Base-by-base conservation (phyloP, 2,888 invertebrate species). In the Andrena chrysosceles region DNA sequence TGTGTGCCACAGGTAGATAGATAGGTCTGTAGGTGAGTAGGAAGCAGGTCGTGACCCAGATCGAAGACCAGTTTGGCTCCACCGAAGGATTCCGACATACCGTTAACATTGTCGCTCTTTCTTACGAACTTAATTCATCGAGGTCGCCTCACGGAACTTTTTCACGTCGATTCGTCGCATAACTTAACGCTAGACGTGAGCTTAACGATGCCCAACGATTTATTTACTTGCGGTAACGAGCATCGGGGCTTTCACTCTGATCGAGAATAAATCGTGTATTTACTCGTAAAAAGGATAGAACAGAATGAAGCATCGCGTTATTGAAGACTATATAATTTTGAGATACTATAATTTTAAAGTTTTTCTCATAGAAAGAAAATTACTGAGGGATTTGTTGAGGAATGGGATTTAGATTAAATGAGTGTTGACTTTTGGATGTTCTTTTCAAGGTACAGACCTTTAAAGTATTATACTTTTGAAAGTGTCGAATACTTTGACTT, bases 31-130 rank as follows among this genome's bases (percentile, higher is more conserved):
- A 90, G 91, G 91, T 92, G 91, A 92, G 87, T 80, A 89, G 76
- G 88, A 91, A 92, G 88, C 86, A 87, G 89, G 90, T 86, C 89
- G 70, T 91, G 93, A 89, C 93, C 93, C 89, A 92, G 92, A 92
- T 90, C 82, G 85, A 78, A 89, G 90, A 93, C 93, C 93, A 91
- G 92, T 92, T 92, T 91, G 88, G 91, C 87, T 78, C 72, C 76
- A 56, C 79, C 81, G 83, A 87, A 84, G 90, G 87, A 91, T 90
- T 91, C 91, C 92, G 88, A 83, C 79, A 86, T 92, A 92, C 93
- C 92, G 93, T 93, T 93, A 93, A 90, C 90, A 91, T 91, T 91
- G 91, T 90, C 90, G 86, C 87, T 85, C 79, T 85, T 85, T 79
- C 83, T 88, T 89, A 77, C 70, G 54, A 87, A 85, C 85, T 77